Percentiles rank a stretch among this genome's conserved stretches.
Conservation (phyloP, 2,888 invertebrate genomes). For the Latrodectus hesperus region DNA sequence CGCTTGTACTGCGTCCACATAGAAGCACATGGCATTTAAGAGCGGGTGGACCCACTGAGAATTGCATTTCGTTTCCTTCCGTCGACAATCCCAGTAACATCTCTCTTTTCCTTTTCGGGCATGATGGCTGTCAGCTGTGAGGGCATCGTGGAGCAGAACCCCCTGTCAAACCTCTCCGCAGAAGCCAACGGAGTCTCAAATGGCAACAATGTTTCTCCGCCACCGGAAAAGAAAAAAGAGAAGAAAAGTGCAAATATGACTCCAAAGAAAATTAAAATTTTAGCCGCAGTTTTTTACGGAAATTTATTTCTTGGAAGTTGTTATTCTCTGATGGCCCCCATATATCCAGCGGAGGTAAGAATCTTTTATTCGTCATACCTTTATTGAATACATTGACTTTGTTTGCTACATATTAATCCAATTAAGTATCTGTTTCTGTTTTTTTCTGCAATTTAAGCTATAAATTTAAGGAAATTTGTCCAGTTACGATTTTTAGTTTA, state of each 20-base stretch:
- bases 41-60: no score
- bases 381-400: not conserved
- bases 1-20: no score
- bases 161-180: not conserved
- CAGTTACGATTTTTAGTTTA: no score
- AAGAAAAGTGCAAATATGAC: conserved; percentile 13
- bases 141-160: not conserved
- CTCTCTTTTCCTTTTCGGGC: not conserved
- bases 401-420: no score
- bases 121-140: not conserved
- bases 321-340: conserved; percentile 59
- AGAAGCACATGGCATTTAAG: no score
- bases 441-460: no score
- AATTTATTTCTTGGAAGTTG: conserved; percentile 61
- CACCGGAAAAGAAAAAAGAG: not conserved
- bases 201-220: not conserved
- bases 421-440: no score
- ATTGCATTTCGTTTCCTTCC: no score
- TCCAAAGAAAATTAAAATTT: conserved; percentile 36
- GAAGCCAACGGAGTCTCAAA: not conserved
- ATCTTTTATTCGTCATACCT: not conserved
- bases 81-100: not conserved
- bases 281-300: conserved; percentile 43
- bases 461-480: no score
- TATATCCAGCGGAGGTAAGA: conserved; percentile 58